A percentile compares a stretch with the other conserved stretches of the same genome.
Conservation (phyloP, 53 echinoderm and acorn worm species). For the Apostichopus leukothele region DNA sequence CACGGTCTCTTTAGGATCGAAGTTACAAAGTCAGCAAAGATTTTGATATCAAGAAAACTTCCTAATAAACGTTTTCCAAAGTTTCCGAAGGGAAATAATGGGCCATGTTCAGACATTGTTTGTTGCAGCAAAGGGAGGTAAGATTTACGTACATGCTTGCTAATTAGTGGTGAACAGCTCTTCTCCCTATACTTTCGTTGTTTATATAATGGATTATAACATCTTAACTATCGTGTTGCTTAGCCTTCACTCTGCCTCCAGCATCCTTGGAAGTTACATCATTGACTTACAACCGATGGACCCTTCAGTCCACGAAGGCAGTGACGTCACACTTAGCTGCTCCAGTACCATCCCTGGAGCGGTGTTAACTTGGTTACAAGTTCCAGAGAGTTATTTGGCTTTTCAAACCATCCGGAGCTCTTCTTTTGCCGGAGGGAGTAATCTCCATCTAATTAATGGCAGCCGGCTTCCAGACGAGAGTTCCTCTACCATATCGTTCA, state of each 20-base stretch:
- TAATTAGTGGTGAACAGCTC: too few species aligned
- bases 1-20: too few species aligned
- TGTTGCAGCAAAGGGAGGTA: too few species aligned
- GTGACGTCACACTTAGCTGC: constrained; percentile 1
- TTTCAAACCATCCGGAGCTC: not conserved
- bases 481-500: not conserved
- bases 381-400: not conserved
- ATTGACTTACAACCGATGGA: constrained; percentile 23
- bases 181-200: too few species aligned
- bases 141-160: too few species aligned
- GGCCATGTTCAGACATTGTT: too few species aligned
- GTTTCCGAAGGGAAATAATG: too few species aligned
- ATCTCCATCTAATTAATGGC: constrained; percentile 3
- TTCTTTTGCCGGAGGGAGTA: constrained; percentile 4
- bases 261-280: not conserved
- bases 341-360: not conserved
- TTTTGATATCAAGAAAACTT: too few species aligned
- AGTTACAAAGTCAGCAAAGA: too few species aligned
- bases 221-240: not conserved
- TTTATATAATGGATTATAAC: too few species aligned
- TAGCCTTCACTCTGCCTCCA: not conserved
- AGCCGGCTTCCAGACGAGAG: not conserved
- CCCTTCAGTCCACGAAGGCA: constrained; percentile 14
- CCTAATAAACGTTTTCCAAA: too few species aligned
- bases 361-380: not conserved